These are phyloP conservation scores for Hydractinia echinata DNA, from an alignment of 30 jellyfish, hydroid and myxozoan species.

Conservation along the genomic window DNA sequence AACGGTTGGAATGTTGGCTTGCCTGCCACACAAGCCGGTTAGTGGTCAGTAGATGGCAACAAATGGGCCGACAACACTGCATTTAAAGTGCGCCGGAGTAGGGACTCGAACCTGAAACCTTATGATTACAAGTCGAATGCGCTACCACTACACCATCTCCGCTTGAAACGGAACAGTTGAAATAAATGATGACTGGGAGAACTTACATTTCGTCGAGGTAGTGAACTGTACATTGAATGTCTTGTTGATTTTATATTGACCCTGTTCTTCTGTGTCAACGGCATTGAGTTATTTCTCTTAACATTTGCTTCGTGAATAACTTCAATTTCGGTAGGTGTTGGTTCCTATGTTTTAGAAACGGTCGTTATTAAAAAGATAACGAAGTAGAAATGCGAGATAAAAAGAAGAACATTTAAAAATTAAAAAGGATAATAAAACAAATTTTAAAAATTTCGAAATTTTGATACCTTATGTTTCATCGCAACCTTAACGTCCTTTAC, in stretches of 20 bases:
- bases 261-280: neutral
- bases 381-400: neutral
- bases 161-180: too few relatives aligned
- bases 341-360: too few relatives aligned
- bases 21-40: too few relatives aligned
- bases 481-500: conserved; percentile 14
- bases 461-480: conserved; percentile 24
- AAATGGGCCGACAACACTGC: too few relatives aligned
- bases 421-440: neutral
- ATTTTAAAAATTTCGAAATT: neutral
- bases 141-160: too few relatives aligned
- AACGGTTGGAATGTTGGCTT: too few relatives aligned
- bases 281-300: conserved; percentile 26
- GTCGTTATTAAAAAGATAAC: too few relatives aligned
- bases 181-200: too few relatives aligned
- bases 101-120: too few relatives aligned
- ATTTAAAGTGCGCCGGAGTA: too few relatives aligned
- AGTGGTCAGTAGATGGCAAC: too few relatives aligned
- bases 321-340: neutral
- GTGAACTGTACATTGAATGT: conserved; percentile 17
- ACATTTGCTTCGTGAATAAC: conserved; percentile 4
- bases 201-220: conserved; percentile 7
- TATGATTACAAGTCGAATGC: too few relatives aligned
- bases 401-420: neutral
- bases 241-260: neutral